Percentiles rank a stretch among this genome's conserved stretches.
Evolutionary conservation across 2,113 vertebrate genomes (phyloP).

Genomic region (Labeo rohita): DNA sequence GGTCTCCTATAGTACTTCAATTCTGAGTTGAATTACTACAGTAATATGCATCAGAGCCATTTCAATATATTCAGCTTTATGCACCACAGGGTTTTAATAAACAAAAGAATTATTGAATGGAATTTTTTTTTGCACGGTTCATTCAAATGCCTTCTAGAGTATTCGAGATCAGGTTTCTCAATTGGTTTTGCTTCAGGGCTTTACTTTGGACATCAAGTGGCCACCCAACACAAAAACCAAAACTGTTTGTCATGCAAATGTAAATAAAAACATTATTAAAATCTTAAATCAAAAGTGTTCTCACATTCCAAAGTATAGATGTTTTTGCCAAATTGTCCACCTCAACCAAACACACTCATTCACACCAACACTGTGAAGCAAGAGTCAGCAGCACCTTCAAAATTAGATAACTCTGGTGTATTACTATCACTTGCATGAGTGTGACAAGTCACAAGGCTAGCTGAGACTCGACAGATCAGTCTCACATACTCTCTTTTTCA

Average conservation of each 20-base stretch:
- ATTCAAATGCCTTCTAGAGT: not conserved
- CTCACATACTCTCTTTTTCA: not conserved
- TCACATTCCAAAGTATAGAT: no score
- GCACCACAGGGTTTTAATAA: not conserved
- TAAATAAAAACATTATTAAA: not conserved
- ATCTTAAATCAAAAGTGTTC: not conserved
- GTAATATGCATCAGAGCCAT: not conserved
- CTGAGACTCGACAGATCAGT: slow-evolving; percentile 4
- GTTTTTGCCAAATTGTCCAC: not conserved
- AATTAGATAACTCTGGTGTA: slow-evolving; percentile 1
- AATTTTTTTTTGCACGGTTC: not conserved
- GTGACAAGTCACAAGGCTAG: not conserved
- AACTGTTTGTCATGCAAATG: not conserved
- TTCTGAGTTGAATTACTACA: not conserved
- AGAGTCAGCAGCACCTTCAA: slow-evolving; percentile 1
- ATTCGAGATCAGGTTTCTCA: not conserved
- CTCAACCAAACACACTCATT: slow-evolving; percentile 15
- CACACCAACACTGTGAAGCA: slow-evolving; percentile 15
- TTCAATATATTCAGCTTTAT: not conserved
- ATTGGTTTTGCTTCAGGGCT: not conserved
- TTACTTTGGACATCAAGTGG: not conserved
- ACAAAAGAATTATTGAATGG: not conserved
- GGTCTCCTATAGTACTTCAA: not conserved
- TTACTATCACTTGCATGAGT: slow-evolving; percentile 13
- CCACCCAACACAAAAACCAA: not conserved